Evolutionary conservation across 2,113 vertebrate species (phyloP).

Genomic region (Microtus montanus): DNA sequence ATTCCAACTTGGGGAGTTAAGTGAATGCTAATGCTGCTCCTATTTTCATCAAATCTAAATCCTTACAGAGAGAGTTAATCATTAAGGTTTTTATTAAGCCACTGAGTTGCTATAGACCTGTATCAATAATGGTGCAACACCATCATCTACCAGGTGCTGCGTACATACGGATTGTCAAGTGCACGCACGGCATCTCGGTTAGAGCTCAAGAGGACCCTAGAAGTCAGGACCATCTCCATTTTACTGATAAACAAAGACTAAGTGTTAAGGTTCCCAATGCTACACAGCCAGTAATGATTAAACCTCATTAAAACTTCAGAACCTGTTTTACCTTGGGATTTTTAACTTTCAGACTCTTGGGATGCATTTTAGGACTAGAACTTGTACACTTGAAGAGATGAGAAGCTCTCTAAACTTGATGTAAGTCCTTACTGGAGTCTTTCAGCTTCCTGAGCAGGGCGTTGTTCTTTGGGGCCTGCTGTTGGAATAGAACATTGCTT

Average conservation of each 20-base stretch:
- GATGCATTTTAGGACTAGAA: not conserved
- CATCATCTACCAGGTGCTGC: not conserved
- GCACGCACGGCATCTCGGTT: not conserved
- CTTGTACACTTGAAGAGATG: not conserved
- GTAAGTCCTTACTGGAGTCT: no score
- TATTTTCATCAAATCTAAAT: not conserved
- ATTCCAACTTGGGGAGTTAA: not conserved
- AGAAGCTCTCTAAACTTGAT: not conserved
- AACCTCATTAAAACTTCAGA: not conserved
- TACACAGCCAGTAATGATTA: no score
- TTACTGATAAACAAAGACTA: not conserved
- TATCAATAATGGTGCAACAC: not conserved
- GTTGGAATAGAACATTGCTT: not conserved
- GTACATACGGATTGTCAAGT: not conserved
- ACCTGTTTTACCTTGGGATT: not conserved
- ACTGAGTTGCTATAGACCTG: fast-evolving
- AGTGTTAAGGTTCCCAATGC: not conserved
- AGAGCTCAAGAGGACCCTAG: not conserved
- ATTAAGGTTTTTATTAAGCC: not conserved
- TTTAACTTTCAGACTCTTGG: not conserved
- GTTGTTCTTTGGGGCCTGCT: not conserved
- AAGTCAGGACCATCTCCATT: not conserved
- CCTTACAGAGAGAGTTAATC: not conserved
- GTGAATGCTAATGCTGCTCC: not conserved
- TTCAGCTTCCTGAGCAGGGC: not conserved